Evolutionary conservation across 2,113 vertebrate genomes (phyloP).

Genomic region (Pelodiscus sinensis): DNA sequence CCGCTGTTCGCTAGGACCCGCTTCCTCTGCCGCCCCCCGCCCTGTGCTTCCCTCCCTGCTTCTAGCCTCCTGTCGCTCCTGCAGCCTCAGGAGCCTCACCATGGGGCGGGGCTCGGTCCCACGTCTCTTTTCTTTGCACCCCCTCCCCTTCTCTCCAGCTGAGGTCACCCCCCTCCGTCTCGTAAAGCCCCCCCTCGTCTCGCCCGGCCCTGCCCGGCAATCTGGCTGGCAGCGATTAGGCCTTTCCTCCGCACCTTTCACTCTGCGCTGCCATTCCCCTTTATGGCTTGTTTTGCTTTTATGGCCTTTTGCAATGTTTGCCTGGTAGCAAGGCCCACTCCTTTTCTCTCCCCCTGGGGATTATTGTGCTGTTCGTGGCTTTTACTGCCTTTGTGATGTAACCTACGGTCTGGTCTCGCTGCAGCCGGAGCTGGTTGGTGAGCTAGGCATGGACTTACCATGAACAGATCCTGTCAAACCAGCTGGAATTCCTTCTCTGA

Average conservation of each 20-base stretch:
- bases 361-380: conserved; percentile 27
- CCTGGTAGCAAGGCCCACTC: conserved; percentile 55
- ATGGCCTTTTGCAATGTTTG: conserved; percentile 67
- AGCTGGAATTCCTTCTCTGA: neutral
- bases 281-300: conserved; percentile 43
- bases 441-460: neutral
- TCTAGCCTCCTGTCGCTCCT: neutral
- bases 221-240: conserved; percentile 34
- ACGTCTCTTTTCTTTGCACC: neutral
- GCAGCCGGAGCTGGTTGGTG: neutral
- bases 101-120: neutral
- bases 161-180: neutral
- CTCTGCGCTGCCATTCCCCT: conserved; percentile 55
- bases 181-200: neutral
- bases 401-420: too few species aligned
- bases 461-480: neutral
- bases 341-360: conserved; percentile 39
- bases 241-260: conserved; percentile 52
- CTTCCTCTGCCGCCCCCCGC: too few species aligned
- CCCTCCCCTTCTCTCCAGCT: neutral
- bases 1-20: too few species aligned
- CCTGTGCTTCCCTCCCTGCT: neutral
- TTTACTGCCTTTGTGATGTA: conserved; percentile 41
- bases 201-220: neutral
- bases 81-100: neutral